Evolutionary conservation across 92 coral and sea anemone genomes (phyloP).

Genomic region (Porites lobata): DNA sequence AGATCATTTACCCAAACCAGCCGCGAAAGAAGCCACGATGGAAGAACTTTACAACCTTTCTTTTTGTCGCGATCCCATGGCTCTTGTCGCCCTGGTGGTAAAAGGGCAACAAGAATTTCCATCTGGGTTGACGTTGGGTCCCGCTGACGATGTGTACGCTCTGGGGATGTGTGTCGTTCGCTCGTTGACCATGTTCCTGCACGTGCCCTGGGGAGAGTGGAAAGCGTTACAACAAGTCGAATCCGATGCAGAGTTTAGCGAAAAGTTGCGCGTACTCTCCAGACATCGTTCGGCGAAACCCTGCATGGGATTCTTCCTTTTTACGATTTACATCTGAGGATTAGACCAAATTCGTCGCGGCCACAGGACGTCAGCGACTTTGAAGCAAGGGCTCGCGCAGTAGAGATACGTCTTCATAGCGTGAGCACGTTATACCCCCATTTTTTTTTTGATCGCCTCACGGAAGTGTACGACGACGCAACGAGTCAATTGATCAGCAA

Average conservation of each 20-base stretch:
- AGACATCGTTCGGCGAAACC: neutral
- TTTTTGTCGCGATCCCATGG: neutral
- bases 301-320: constrained; percentile 9
- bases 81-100: neutral
- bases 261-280: neutral
- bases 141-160: constrained; percentile 6
- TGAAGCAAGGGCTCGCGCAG: constrained; percentile 1
- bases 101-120: neutral
- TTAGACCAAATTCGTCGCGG: neutral
- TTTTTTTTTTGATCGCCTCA: neutral
- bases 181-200: neutral
- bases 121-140: neutral
- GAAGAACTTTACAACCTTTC: neutral
- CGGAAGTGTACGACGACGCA: neutral
- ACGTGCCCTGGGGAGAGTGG: neutral
- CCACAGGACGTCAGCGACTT: neutral
- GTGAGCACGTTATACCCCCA: neutral
- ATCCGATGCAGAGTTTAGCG: too few species aligned
- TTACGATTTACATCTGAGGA: neutral
- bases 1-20: neutral
- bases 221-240: neutral
- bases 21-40: neutral
- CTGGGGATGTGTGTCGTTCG: constrained; percentile 12
- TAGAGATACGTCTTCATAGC: neutral
- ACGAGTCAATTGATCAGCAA: neutral